Evolutionary conservation across 2,113 vertebrate genomes (phyloP).

Genomic region (Cricetomys ansorgei): DNA sequence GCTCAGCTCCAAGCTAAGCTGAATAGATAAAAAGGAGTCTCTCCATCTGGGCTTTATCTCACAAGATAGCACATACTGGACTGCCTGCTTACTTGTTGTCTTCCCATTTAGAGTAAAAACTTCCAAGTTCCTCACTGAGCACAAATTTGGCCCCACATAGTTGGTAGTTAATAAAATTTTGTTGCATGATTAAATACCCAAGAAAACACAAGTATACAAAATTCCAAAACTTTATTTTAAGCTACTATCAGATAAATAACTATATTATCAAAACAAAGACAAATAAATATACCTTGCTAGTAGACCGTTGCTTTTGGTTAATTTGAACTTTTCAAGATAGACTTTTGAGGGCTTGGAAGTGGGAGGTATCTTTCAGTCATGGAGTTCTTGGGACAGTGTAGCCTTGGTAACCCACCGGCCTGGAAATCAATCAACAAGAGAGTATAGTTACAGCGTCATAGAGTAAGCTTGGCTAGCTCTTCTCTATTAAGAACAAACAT

Average conservation of each 20-base stretch:
- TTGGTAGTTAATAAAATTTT: neutral
- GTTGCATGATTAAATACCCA: neutral
- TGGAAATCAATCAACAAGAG: neutral
- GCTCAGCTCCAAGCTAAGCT: neutral
- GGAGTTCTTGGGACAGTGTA: neutral
- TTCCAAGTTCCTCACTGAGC: neutral
- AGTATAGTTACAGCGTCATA: neutral
- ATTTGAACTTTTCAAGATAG: neutral
- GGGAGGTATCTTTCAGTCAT: neutral
- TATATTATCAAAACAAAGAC: neutral
- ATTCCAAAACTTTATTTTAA: slow-evolving; percentile 17
- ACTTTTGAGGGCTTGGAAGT: neutral
- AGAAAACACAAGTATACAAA: neutral
- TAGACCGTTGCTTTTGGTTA: neutral
- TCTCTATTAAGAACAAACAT: neutral
- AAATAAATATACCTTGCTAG: neutral
- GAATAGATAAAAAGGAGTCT: neutral
- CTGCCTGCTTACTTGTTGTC: neutral
- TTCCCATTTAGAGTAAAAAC: neutral
- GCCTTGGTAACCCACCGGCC: neutral
- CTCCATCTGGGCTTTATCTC: neutral
- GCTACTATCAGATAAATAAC: neutral
- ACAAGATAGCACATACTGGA: neutral
- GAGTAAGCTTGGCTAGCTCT: neutral
- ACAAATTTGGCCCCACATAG: neutral